Base-by-base conservation (phyloP, 1,140 invertebrate genomes). In the Drosophila seguyi region DNA sequence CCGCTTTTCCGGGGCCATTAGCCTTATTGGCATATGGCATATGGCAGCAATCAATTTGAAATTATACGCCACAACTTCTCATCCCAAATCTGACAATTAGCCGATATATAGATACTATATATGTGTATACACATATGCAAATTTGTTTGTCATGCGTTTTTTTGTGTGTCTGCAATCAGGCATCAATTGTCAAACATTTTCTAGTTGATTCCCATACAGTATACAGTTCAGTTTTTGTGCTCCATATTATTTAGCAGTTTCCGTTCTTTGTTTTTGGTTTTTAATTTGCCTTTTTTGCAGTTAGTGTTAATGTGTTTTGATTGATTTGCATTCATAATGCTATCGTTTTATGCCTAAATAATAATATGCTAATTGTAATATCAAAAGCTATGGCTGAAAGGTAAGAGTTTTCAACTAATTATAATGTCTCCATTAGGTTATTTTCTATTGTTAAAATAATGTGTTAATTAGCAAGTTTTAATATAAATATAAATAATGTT, bases 131-230 rank as follows among this genome's bases (percentile, higher is more conserved):
- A 34, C 13, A 69, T 66, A 77, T 81, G 79, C 71, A 67, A 86
- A 76, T 83, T 56, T 57, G 67, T 84, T 80, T 75, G 69, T 59
- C 44, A 34, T 41, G n/a, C n/a, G 6, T 60, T n/a, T n/a, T 16
- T 48, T 10, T 65, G 53, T 29, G 18, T 41, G 77, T 80, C 69
- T 62, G 77, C 84, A 90, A 80, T 88, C 76, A 90, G 60, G 72
- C 65, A 74, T 81, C 77, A 88, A 78, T 83, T 87, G 76, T 87
- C 81, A 73, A 80, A 87, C 75, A 79, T 86, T 75, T 86, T 81
- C 63, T 80, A 85, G 73, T 74, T 74, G 61, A 85, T 83, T 73
- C 74, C 59, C 8, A 14, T 22, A 8, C 27, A 27, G 1, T 41
- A n/a, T 55, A 20, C 4, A 36, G 31, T 36, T 13, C n/a, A 4